Conservation (phyloP, 1,140 invertebrate genomes). For the Drosophila nikananu region DNA sequence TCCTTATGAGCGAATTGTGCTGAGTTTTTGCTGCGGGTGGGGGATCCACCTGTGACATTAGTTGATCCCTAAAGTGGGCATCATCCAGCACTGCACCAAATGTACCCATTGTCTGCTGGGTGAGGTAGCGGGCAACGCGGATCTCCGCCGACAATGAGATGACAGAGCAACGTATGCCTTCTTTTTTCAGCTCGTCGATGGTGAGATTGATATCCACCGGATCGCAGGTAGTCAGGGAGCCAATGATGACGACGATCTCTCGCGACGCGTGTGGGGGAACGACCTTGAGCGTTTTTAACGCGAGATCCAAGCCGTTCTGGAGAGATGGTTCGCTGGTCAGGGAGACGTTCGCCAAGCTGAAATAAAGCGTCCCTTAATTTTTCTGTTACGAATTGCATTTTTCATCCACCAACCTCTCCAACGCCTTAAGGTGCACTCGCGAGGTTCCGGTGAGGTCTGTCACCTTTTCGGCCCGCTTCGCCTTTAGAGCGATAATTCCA, state of each 20-base stretch:
- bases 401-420: constrained; percentile 85
- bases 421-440: constrained; percentile 91
- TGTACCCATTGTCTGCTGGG: constrained; percentile 89
- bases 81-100: constrained; percentile 92
- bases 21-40: constrained; percentile 92
- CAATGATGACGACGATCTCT: constrained; percentile 96
- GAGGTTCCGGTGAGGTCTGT: constrained; percentile 95
- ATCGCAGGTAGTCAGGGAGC: constrained; percentile 98
- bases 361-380: not conserved
- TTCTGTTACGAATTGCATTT: too few relatives aligned
- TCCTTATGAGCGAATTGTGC: constrained; percentile 94
- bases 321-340: constrained; percentile 96
- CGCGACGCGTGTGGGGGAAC: constrained; percentile 97
- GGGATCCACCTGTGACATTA: constrained; percentile 93
- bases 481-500: constrained; percentile 95
- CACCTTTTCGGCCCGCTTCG: constrained; percentile 97
- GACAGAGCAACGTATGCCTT: constrained; percentile 95
- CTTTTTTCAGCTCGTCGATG: constrained; percentile 90
- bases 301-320: constrained; percentile 97
- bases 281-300: constrained; percentile 93
- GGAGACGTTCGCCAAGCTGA: constrained; percentile 87
- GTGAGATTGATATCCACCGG: constrained; percentile 96
- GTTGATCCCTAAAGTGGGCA: constrained; percentile 93
- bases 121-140: constrained; percentile 93
- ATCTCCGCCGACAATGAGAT: constrained; percentile 98